phyloP scores from a whole-genome alignment of 2,888 invertebrate species.

The Lasioglossum leucozonium region DNA sequence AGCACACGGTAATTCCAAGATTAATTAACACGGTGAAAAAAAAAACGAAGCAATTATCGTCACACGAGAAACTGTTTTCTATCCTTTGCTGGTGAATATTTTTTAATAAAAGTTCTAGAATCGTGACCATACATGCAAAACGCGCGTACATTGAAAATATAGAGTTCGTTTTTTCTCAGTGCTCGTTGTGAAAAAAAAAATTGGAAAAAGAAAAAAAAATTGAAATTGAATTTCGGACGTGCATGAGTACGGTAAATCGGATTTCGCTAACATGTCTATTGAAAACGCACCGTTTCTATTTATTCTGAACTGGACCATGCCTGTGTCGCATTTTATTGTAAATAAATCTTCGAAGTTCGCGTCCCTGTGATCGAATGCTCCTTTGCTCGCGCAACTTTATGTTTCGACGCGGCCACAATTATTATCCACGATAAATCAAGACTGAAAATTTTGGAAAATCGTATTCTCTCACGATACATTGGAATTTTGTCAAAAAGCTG shows the following conservation, averaged over 20 bases:
- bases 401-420: too few species aligned
- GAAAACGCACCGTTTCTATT: background rate
- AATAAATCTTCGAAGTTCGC: background rate
- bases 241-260: background rate
- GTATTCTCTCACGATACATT: too few species aligned
- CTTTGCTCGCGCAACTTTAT: background rate
- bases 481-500: too few species aligned
- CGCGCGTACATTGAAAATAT: background rate
- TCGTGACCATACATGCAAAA: background rate
- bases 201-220: background rate
- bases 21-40: background rate
- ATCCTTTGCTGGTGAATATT: background rate
- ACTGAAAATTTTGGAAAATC: background rate
- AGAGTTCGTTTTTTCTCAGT: background rate
- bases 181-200: background rate
- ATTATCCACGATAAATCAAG: too few species aligned
- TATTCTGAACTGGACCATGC: background rate
- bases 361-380: background rate
- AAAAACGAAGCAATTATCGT: background rate
- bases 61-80: background rate
- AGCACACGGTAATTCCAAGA: background rate
- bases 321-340: background rate
- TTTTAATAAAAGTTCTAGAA: background rate
- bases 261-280: conserved; percentile 5
- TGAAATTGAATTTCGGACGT: conserved; percentile 1